Conservation (phyloP, 2,113 vertebrate species). For the Callorhinus ursinus region DNA sequence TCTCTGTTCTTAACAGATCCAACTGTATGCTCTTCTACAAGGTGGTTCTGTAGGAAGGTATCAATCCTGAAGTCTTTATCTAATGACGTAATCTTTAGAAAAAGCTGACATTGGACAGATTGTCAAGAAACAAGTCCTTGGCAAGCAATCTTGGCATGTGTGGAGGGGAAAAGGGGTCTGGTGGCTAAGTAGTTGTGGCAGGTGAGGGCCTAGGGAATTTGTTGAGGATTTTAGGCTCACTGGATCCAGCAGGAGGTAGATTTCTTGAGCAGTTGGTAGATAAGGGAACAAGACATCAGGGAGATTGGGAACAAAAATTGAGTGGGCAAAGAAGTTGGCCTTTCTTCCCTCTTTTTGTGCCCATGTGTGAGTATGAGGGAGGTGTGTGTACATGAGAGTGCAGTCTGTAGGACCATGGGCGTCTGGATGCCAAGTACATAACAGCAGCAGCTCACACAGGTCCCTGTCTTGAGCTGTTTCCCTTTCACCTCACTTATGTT, state of each 20-base stretch:
- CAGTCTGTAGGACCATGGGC: not conserved
- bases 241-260: constrained; percentile 5
- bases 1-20: not conserved
- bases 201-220: not conserved
- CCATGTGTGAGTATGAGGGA: not conserved
- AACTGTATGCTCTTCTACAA: not conserved
- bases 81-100: not conserved
- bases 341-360: not conserved
- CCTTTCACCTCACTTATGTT: not conserved
- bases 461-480: accelerated
- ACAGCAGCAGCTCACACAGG: not conserved
- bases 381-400: not conserved
- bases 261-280: constrained; percentile 29
- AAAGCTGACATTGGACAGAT: not conserved
- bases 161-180: not conserved
- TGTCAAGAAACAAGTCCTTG: not conserved
- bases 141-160: not conserved
- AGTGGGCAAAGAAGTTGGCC: not conserved
- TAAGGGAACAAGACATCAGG: not conserved
- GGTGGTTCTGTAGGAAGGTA: not conserved
- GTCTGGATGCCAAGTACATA: not conserved
- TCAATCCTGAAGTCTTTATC: not conserved
- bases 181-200: not conserved
- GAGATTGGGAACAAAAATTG: not conserved
- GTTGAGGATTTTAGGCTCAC: constrained; percentile 3